Percentiles rank a stretch among this genome's conserved stretches.
phyloP scores from a whole-genome alignment of 1,140 invertebrate species.

The Vanessa tameamea region DNA sequence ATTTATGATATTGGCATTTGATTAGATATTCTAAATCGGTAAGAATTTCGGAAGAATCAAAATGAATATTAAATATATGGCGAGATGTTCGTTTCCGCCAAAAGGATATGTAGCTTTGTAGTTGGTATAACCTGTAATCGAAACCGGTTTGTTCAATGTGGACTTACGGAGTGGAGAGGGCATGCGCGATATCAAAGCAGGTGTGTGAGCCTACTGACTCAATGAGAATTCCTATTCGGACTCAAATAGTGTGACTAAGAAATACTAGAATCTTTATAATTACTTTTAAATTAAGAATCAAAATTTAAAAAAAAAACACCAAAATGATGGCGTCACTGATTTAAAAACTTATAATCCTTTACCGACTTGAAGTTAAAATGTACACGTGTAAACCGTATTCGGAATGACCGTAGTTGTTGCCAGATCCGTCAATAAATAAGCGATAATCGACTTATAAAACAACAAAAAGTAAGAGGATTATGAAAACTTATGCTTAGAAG shows the following conservation, averaged over 20 bases:
- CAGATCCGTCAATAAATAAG: not conserved
- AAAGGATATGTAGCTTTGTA: constrained; percentile 65
- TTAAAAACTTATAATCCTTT: not conserved
- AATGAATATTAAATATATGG: constrained; percentile 20
- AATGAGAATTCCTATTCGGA: constrained; percentile 72
- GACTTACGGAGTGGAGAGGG: constrained; percentile 68
- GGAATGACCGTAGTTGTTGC: not conserved
- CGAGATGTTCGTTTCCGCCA: constrained; percentile 71
- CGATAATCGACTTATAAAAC: not conserved
- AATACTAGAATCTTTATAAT: constrained; percentile 22
- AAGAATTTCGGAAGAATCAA: not conserved
- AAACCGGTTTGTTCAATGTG: constrained; percentile 75
- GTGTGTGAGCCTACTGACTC: constrained; percentile 71
- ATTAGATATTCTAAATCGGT: no score
- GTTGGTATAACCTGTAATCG: constrained; percentile 70
- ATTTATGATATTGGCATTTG: no score
- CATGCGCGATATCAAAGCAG: constrained; percentile 75
- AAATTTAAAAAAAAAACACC: not conserved
- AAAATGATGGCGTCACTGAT: not conserved
- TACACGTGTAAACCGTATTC: not conserved
- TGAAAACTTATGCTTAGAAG: constrained; percentile 13
- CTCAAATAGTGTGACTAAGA: constrained; percentile 52
- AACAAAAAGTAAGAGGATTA: not conserved
- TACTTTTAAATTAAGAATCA: not conserved
- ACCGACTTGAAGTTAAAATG: not conserved